Conservation (phyloP, 2,797 vertebrate genomes). For the Pangasius krempfi region DNA sequence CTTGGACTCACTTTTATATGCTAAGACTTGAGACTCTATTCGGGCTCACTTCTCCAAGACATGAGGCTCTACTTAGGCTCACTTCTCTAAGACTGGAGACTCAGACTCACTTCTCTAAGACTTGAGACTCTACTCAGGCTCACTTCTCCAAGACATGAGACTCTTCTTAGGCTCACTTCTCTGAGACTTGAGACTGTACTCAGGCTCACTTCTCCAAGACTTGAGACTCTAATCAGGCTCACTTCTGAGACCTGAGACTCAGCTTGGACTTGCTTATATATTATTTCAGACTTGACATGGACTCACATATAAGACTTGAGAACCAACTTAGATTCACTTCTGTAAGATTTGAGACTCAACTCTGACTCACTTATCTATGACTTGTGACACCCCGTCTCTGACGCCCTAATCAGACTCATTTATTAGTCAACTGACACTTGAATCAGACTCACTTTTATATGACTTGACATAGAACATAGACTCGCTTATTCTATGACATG, state of each 20-base stretch:
- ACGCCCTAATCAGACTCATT: background rate
- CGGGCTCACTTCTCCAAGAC: background rate
- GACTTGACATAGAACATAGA: background rate
- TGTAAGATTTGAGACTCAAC: background rate
- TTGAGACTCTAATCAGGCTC: background rate
- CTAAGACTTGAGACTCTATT: background rate
- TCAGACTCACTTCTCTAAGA: background rate
- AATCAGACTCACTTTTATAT: background rate
- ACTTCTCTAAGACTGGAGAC: background rate
- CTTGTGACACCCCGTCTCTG: background rate
- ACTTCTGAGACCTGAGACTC: background rate
- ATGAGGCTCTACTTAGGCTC: too few relatives aligned
- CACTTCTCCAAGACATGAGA: background rate
- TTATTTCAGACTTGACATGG: background rate
- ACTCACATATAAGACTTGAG: background rate
- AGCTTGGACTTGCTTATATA: background rate
- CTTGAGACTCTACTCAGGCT: too few relatives aligned
- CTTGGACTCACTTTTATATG: too few relatives aligned
- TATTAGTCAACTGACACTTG: too few relatives aligned
- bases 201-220: background rate
- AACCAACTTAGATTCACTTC: background rate
- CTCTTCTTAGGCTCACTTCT: background rate
- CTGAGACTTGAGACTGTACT: too few relatives aligned
- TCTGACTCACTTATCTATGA: background rate
- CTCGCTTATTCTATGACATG: background rate